These are phyloP conservation scores for Caenorhabditis briggsae DNA, from an alignment of 1,140 invertebrate genomes.

Conservation along the genomic window DNA sequence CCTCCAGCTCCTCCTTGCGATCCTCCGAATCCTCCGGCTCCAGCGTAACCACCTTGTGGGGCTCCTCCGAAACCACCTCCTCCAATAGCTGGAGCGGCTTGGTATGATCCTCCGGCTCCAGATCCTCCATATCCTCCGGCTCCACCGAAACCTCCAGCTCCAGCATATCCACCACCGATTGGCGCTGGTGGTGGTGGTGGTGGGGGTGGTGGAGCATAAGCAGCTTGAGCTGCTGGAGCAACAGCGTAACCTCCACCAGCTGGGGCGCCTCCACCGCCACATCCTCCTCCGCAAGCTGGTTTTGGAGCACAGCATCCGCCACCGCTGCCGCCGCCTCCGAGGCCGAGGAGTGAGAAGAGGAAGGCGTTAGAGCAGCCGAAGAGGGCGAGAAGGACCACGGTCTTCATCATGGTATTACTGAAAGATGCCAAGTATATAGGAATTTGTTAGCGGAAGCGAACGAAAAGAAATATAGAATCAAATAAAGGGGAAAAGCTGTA, in stretches of 20 bases:
- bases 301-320: conserved; percentile 1
- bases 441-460: neutral
- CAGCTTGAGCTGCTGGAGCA: conserved; percentile 9
- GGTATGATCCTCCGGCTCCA: conserved; percentile 21
- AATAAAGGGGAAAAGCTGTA: neutral
- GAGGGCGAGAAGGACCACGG: conserved; percentile 42
- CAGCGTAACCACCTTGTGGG: conserved; percentile 6
- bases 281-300: conserved; percentile 3
- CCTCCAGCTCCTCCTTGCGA: conserved; percentile 9
- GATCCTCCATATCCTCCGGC: conserved; percentile 8
- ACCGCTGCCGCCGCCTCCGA: conserved; percentile 34
- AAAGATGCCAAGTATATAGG: neutral
- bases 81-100: conserved; percentile 20
- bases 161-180: conserved; percentile 6
- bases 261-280: neutral
- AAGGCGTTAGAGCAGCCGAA: conserved; percentile 55
- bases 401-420: conserved; percentile 50
- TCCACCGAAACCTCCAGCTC: conserved; percentile 18
- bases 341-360: conserved; percentile 39
- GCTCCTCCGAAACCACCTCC: conserved; percentile 17
- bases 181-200: conserved; percentile 29
- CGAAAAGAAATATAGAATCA: neutral
- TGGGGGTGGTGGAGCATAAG: conserved; percentile 19
- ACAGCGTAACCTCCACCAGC: conserved; percentile 20
- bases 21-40: conserved; percentile 40